Conservation (phyloP, 1,140 invertebrate species). For the Mya arenaria region DNA sequence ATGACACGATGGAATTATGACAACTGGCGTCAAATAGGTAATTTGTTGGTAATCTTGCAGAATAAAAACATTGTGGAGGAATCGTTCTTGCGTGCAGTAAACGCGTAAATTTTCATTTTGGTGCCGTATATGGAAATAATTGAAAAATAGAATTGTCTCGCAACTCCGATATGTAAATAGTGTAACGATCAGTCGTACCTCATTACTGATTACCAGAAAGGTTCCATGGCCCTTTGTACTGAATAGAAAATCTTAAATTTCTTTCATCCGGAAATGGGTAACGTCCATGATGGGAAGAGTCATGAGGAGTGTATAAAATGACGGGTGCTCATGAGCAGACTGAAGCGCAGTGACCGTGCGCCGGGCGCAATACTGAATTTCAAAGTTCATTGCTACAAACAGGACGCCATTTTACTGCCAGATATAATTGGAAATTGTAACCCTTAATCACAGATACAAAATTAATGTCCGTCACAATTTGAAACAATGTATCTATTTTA, state of each 20-base stretch:
- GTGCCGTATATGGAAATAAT: no score
- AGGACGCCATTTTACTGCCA: constrained; percentile 38
- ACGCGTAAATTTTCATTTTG: no score
- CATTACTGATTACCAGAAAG: no score
- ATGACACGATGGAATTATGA: constrained; percentile 45
- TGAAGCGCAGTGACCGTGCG: background rate
- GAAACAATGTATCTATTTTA: constrained; percentile 58
- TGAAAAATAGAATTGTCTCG: no score
- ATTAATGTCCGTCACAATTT: constrained; percentile 40
- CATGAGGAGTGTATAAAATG: background rate
- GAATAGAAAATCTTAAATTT: no score
- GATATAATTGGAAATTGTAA: constrained; percentile 38
- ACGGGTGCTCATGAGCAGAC: background rate
- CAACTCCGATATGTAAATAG: no score
- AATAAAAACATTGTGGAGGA: background rate
- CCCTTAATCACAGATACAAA: constrained; percentile 46
- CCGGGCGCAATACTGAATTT: background rate
- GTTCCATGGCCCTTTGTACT: no score
- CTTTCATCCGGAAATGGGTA: no score
- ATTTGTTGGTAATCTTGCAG: constrained; percentile 51
- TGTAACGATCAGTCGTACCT: no score
- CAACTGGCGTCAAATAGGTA: constrained; percentile 57
- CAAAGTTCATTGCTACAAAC: constrained; percentile 13
- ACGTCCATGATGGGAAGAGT: no score
- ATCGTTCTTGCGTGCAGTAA: no score